phyloP scores from a whole-genome alignment of 64 coral and sea anemone species.

The Montipora foliosa region DNA sequence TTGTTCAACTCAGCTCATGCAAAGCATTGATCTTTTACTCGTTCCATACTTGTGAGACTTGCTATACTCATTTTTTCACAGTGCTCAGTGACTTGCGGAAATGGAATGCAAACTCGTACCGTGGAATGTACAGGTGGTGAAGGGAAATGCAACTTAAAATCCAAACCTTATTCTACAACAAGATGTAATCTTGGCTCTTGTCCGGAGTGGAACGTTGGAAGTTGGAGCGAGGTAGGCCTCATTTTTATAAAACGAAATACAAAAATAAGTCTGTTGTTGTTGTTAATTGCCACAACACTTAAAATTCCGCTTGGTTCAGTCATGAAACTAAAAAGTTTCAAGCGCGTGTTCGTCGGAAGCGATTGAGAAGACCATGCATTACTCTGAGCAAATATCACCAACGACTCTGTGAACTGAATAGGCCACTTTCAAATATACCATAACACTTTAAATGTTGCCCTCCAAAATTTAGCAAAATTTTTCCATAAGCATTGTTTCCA shows the following conservation, averaged over 20 bases:
- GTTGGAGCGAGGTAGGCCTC: conserved; percentile 49
- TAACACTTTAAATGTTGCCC: no score
- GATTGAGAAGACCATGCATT: no score
- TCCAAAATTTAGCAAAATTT: no score
- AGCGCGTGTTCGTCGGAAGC: no score
- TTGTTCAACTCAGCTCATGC: no score
- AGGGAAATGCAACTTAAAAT: neutral
- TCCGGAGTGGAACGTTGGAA: conserved; percentile 53
- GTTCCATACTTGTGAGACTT: neutral
- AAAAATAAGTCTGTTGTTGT: neutral
- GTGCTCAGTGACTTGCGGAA: conserved; percentile 68
- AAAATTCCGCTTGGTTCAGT: no score
- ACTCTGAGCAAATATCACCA: no score
- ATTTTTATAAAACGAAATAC: neutral
- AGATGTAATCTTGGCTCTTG: conserved; percentile 62
- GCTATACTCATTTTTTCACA: neutral
- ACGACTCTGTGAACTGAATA: no score
- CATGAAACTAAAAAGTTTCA: no score
- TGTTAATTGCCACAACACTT: no score
- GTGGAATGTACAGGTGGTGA: conserved; percentile 26
- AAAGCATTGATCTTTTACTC: neutral
- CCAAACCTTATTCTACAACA: neutral
- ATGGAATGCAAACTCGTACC: conserved; percentile 29
- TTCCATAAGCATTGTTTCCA: no score
- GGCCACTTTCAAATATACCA: no score